phyloP scores from a whole-genome alignment of 2,113 vertebrate genomes.

The Corvus cornix region DNA sequence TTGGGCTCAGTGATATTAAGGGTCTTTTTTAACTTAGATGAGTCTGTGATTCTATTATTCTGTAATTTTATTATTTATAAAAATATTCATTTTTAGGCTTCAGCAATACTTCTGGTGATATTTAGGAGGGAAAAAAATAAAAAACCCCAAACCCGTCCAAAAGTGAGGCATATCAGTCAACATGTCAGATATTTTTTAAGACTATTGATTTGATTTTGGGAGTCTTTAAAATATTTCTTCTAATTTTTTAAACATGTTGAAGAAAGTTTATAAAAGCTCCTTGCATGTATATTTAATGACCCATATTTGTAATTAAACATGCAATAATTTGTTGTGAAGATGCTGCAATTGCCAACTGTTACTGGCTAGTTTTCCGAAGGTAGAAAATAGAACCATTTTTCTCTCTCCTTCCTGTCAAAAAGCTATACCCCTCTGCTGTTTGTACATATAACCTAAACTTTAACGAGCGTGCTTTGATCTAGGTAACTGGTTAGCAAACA shows the following conservation, averaged over 20 bases:
- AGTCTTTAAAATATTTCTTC: not conserved
- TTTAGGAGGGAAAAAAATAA: not conserved
- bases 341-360: not conserved
- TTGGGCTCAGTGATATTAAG: not conserved
- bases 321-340: not conserved
- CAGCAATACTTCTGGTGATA: not conserved
- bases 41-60: not conserved
- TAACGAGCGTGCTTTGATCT: not conserved
- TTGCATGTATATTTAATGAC: slow-evolving; percentile 50
- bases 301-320: slow-evolving; percentile 52
- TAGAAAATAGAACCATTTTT: not conserved
- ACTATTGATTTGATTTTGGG: not conserved
- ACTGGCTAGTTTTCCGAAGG: not conserved
- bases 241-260: not conserved
- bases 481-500: not conserved
- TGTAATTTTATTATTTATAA: not conserved
- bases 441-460: not conserved
- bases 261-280: slow-evolving; percentile 29
- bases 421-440: not conserved
- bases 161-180: not conserved
- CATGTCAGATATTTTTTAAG: slow-evolving; percentile 22
- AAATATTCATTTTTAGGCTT: not conserved
- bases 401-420: not conserved
- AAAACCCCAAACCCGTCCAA: not conserved
- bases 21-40: fast-evolving